Evolutionary conservation across 1,140 invertebrate genomes (phyloP).

Genomic region (Drosophila kohkoa): DNA sequence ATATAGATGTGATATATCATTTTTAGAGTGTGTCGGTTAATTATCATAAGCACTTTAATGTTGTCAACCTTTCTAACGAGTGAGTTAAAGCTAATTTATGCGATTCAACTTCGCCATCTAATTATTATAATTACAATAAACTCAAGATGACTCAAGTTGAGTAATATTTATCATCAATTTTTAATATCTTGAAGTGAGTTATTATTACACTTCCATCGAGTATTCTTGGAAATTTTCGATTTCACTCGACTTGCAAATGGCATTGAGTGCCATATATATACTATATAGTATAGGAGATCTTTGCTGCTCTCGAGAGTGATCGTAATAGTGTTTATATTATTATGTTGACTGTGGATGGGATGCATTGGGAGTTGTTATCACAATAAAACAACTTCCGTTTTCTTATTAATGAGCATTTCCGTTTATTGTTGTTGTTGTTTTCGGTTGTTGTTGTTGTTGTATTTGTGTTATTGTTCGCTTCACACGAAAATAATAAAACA

Average conservation of each 20-base stretch:
- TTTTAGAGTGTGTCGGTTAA: not conserved
- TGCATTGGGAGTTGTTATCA: conserved; percentile 50
- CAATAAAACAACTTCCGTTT: conserved; percentile 68
- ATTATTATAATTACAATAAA: conserved; percentile 34
- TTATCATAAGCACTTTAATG: conserved; percentile 8
- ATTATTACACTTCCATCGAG: not conserved
- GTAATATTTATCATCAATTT: not conserved
- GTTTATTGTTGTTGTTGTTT: conserved; percentile 44
- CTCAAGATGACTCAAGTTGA: conserved; percentile 17
- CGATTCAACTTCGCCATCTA: not conserved
- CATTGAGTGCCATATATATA: conserved; percentile 1
- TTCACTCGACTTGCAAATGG: not conserved
- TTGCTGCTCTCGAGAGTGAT: conserved; percentile 3
- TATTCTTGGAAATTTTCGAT: conserved; percentile 5
- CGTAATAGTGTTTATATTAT: conserved; percentile 21
- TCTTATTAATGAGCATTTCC: conserved; percentile 65
- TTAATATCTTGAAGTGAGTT: not conserved
- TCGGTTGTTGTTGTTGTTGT: conserved; percentile 46
- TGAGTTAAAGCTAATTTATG: conserved; percentile 7
- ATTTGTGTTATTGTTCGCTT: conserved; percentile 37
- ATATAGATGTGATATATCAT: conserved; percentile 10
- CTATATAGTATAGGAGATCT: conserved; percentile 4
- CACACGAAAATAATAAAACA: conserved; percentile 33
- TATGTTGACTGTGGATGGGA: conserved; percentile 28
- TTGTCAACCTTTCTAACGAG: not conserved